Evolutionary conservation across 64 coral and sea anemone species (phyloP).

Genomic region (Orbicella faveolata): DNA sequence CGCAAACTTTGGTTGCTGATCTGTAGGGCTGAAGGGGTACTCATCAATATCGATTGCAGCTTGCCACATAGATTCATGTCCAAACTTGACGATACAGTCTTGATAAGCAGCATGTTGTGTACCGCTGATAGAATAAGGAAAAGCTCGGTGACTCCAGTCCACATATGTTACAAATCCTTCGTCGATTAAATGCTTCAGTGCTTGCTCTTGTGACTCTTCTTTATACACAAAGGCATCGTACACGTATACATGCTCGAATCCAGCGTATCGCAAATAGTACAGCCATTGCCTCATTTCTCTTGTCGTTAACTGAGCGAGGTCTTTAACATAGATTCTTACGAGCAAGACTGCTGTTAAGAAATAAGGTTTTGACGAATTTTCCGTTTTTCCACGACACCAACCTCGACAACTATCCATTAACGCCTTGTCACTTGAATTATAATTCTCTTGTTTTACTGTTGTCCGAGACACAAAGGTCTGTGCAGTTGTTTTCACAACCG

Average conservation of each 20-base stretch:
- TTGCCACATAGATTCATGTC: conserved; percentile 61
- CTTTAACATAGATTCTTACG: conserved; percentile 64
- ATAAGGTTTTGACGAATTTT: conserved; percentile 46
- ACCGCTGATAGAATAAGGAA: conserved; percentile 54
- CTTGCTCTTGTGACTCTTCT: conserved; percentile 63
- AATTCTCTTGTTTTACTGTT: no score
- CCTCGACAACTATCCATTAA: not conserved
- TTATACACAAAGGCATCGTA: conserved; percentile 69
- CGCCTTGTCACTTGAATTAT: not conserved
- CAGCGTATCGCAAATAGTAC: conserved; percentile 70
- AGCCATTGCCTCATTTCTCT: conserved; percentile 72
- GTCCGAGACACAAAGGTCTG: no score
- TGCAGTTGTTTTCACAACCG: no score
- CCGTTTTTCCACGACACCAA: conserved; percentile 37
- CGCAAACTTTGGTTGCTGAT: conserved; percentile 49
- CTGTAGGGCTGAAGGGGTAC: conserved; percentile 74
- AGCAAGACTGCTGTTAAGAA: conserved; percentile 74
- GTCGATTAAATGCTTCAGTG: conserved; percentile 46
- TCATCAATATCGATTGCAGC: conserved; percentile 85
- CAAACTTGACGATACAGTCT: conserved; percentile 56
- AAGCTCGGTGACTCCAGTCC: conserved; percentile 69
- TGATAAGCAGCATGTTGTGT: conserved; percentile 75
- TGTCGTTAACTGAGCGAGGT: conserved; percentile 44
- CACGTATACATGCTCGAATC: conserved; percentile 72
- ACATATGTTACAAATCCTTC: conserved; percentile 76